phyloP scores from a whole-genome alignment of 1,140 invertebrate species.

The Cyrtorhinus lividipennis region DNA sequence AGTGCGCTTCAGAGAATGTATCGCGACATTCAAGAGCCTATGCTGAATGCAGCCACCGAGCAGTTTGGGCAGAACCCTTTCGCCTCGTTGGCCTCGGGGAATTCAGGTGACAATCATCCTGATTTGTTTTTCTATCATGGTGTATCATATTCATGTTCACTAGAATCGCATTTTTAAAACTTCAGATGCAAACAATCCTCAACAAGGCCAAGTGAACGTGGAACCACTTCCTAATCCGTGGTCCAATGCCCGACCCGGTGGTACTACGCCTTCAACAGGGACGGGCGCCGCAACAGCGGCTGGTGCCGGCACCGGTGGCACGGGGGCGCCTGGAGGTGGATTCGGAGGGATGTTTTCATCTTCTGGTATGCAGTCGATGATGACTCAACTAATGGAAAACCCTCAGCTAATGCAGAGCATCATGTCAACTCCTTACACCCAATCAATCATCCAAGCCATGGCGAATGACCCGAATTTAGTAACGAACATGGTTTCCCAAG shows the following conservation, averaged over 20 bases:
- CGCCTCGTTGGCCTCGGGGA: conserved; percentile 28
- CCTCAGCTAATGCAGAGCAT: conserved; percentile 82
- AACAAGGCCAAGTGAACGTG: conserved; percentile 83
- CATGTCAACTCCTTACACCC: conserved; percentile 79
- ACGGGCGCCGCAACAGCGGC: too few species aligned
- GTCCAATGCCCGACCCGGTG: conserved; percentile 36
- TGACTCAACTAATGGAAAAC: conserved; percentile 88
- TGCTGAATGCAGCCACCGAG: conserved; percentile 89
- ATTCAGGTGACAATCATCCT: conserved; percentile 10
- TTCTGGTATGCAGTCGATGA: conserved; percentile 75
- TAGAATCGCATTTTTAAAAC: too few species aligned
- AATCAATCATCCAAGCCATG: conserved; percentile 73
- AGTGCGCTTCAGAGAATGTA: conserved; percentile 97
- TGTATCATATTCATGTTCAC: neutral
- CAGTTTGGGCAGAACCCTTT: conserved; percentile 79
- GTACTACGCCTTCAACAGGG: conserved; percentile 15
- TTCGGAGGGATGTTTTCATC: conserved; percentile 41
- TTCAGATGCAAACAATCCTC: conserved; percentile 48
- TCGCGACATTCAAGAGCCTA: conserved; percentile 95
- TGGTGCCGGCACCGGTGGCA: conserved; percentile 12
- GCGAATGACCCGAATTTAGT: conserved; percentile 72
- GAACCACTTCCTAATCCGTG: conserved; percentile 96
- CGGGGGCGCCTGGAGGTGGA: conserved; percentile 28
- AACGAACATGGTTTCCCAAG: conserved; percentile 49
- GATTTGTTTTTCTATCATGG: too few species aligned